Evolutionary conservation across 2,888 invertebrate species (phyloP).

Genomic region (Cyrtodaria siliqua): DNA sequence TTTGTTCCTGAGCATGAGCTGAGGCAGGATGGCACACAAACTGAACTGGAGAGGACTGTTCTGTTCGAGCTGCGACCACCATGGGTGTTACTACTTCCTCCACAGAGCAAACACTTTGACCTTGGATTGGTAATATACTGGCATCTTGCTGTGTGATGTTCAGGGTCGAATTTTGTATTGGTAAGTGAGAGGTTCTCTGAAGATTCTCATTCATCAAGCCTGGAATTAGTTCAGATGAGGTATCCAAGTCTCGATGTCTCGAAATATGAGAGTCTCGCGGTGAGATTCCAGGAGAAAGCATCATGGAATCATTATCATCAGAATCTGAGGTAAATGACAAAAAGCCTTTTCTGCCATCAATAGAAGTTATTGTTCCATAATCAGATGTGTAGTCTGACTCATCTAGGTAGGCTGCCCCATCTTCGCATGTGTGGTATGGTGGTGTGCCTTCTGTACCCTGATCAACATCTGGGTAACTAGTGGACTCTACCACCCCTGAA

Average conservation of each 20-base stretch:
- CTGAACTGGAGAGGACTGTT: slow-evolving; percentile 13
- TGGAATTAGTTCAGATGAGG: neutral
- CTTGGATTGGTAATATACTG: slow-evolving; percentile 21
- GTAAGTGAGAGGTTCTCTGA: slow-evolving; percentile 3
- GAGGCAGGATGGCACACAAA: neutral
- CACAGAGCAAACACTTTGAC: slow-evolving; percentile 32
- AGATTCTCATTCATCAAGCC: neutral
- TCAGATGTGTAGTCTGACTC: slow-evolving; percentile 68
- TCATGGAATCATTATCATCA: slow-evolving; percentile 38
- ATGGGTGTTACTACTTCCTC: slow-evolving; percentile 16
- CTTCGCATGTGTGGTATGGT: neutral
- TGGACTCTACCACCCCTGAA: slow-evolving; percentile 52
- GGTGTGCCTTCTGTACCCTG: neutral
- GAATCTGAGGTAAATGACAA: slow-evolving; percentile 63
- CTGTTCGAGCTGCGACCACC: slow-evolving; percentile 16
- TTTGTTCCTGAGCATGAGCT: neutral
- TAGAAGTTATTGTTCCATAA: slow-evolving; percentile 69
- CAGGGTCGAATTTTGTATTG: slow-evolving; percentile 22
- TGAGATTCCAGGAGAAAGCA: slow-evolving; percentile 29
- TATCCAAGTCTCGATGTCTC: neutral
- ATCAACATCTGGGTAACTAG: slow-evolving; percentile 28
- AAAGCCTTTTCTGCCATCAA: slow-evolving; percentile 66
- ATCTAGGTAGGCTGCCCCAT: slow-evolving; percentile 17
- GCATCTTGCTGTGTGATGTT: slow-evolving; percentile 19
- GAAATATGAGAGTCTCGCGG: slow-evolving; percentile 44